These are phyloP conservation scores for Heliconius himera DNA, from an alignment of 1,140 invertebrate genomes.

Conservation along the genomic window DNA sequence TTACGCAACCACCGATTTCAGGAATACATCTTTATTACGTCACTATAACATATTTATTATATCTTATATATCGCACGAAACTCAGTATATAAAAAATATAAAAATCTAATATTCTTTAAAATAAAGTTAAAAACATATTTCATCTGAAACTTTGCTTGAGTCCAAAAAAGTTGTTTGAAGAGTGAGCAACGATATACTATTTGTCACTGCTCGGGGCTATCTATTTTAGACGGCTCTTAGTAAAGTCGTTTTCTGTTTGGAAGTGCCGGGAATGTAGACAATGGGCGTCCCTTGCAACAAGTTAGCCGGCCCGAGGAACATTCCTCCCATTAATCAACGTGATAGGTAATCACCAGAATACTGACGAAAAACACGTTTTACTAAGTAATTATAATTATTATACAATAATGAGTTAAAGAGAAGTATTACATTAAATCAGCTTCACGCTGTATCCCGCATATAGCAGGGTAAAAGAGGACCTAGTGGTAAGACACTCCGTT, in stretches of 20 bases:
- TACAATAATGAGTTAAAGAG: not conserved
- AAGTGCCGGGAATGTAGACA: constrained; percentile 57
- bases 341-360: constrained; percentile 45
- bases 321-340: constrained; percentile 67
- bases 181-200: constrained; percentile 47
- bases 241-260: constrained; percentile 55
- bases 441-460: too few relatives aligned
- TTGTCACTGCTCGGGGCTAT: constrained; percentile 51
- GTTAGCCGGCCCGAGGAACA: constrained; percentile 60
- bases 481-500: too few relatives aligned
- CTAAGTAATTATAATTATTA: constrained; percentile 7
- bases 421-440: not conserved
- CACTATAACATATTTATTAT: not conserved
- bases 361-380: constrained; percentile 17
- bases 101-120: not conserved
- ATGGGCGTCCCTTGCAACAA: constrained; percentile 65
- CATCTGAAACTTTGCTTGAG: constrained; percentile 29
- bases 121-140: constrained; percentile 7
- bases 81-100: not conserved
- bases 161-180: constrained; percentile 47
- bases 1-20: too few relatives aligned
- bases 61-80: not conserved
- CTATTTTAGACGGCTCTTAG: constrained; percentile 51
- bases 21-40: too few relatives aligned
- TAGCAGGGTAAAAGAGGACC: too few relatives aligned